A percentile compares a stretch with the other conserved stretches of the same genome.
phyloP scores from a whole-genome alignment of 1,140 invertebrate genomes.

The Periplaneta americana region DNA sequence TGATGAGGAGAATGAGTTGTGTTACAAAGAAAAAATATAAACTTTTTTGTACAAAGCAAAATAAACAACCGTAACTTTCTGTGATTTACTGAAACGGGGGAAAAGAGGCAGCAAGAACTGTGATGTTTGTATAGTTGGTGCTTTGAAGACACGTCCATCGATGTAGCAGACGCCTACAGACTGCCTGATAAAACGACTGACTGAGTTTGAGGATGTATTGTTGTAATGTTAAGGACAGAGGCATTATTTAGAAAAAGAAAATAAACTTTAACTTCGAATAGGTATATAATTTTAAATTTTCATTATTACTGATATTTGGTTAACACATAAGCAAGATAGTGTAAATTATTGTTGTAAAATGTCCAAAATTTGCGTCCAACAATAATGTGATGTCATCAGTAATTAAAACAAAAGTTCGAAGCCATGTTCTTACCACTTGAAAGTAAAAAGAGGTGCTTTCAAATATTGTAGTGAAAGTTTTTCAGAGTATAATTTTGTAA shows the following conservation, averaged over 20 bases:
- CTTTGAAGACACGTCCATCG: slow-evolving; percentile 3
- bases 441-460: not conserved
- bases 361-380: slow-evolving; percentile 14
- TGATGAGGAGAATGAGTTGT: not conserved
- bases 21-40: not conserved
- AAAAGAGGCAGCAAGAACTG: slow-evolving; percentile 17
- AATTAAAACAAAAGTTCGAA: not conserved
- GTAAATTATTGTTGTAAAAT: not conserved
- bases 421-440: not conserved
- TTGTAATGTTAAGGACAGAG: not conserved
- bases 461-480: not conserved
- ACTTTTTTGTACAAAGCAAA: slow-evolving; percentile 7
- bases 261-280: not conserved
- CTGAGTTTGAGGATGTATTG: not conserved
- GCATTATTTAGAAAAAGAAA: not conserved
- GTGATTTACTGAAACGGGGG: slow-evolving; percentile 15
- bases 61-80: slow-evolving; percentile 15
- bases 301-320: not conserved
- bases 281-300: not conserved
- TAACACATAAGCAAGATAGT: not conserved
- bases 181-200: not conserved
- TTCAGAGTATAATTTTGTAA: not conserved
- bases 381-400: slow-evolving; percentile 12
- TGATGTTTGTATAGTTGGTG: slow-evolving; percentile 3
- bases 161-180: not conserved